Percentiles rank a stretch among this genome's conserved stretches.
Conservation (phyloP, 2,888 invertebrate species). For the Apodemia zela region DNA sequence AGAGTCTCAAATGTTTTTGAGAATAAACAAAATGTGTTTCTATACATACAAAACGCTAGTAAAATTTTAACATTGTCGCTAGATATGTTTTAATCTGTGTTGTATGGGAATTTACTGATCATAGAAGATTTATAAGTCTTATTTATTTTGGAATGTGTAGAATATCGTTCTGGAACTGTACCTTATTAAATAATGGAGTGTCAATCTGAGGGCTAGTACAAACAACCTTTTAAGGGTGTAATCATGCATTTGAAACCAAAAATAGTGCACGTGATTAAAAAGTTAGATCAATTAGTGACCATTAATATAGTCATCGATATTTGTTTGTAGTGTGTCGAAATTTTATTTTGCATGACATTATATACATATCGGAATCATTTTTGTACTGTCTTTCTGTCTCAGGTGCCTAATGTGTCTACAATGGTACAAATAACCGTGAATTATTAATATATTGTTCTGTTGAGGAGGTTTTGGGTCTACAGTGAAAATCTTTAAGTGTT, state of each 20-base stretch:
- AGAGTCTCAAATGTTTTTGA: too few relatives aligned
- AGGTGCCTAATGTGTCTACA: slow-evolving; percentile 31
- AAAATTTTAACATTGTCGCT: background rate
- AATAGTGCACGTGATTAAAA: background rate
- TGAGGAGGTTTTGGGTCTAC: background rate
- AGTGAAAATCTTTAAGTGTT: slow-evolving; percentile 17
- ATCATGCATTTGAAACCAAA: background rate
- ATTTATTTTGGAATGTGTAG: too few relatives aligned
- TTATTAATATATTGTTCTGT: slow-evolving; percentile 37
- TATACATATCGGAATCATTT: slow-evolving; percentile 51
- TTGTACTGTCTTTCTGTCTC: slow-evolving; percentile 19
- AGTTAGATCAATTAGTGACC: slow-evolving; percentile 9
- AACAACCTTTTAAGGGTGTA: background rate
- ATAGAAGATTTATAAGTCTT: too few relatives aligned
- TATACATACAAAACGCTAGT: too few relatives aligned
- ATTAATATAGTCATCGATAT: slow-evolving; percentile 3
- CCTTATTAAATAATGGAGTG: too few relatives aligned
- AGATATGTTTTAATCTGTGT: background rate
- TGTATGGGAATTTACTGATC: too few relatives aligned
- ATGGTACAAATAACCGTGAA: slow-evolving; percentile 63
- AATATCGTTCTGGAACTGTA: too few relatives aligned
- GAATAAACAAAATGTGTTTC: background rate
- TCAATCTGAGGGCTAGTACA: too few relatives aligned
- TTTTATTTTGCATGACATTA: slow-evolving; percentile 37
- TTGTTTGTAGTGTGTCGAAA: slow-evolving; percentile 12